phyloP scores from a whole-genome alignment of 2,113 vertebrate species.

The Solea solea region DNA sequence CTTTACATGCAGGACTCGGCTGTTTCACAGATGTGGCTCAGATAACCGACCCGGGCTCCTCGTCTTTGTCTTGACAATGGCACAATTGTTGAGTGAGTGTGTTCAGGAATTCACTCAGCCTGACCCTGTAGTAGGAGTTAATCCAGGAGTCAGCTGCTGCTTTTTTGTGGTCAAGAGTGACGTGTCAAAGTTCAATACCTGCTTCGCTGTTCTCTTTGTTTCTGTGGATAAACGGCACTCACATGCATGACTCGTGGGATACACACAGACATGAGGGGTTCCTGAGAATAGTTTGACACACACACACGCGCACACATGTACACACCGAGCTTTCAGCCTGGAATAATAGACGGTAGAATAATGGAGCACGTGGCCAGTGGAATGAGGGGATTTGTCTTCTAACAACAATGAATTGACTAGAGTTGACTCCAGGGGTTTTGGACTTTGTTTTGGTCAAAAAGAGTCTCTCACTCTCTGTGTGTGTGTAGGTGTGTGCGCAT shows the following conservation, averaged over 20 bases:
- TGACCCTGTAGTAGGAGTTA: constrained; percentile 4
- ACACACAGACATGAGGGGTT: not conserved
- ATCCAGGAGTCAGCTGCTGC: constrained; percentile 46
- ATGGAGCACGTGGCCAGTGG: constrained; percentile 50
- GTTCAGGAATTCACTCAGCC: constrained; percentile 11
- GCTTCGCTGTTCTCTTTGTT: constrained; percentile 49
- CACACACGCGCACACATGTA: constrained; percentile 22
- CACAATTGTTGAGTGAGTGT: constrained; percentile 1
- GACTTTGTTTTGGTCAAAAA: constrained; percentile 27
- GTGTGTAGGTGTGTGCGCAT: not conserved
- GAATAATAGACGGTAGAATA: constrained; percentile 43
- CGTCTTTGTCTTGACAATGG: constrained; percentile 14
- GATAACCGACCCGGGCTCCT: not conserved
- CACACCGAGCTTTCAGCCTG: constrained; percentile 14
- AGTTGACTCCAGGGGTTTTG: constrained; percentile 48
- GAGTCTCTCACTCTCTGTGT: not conserved
- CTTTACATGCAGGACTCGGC: constrained; percentile 7
- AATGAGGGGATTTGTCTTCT: constrained; percentile 63
- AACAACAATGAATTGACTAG: constrained; percentile 36
- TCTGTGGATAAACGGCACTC: constrained; percentile 25
- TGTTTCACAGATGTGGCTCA: constrained; percentile 50
- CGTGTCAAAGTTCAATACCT: constrained; percentile 65
- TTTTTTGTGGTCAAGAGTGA: constrained; percentile 4
- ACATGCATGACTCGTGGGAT: constrained; percentile 10
- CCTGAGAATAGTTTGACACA: not conserved